Evolutionary conservation across 2,113 vertebrate genomes (phyloP).

Genomic region (Actinemys pallida): DNA sequence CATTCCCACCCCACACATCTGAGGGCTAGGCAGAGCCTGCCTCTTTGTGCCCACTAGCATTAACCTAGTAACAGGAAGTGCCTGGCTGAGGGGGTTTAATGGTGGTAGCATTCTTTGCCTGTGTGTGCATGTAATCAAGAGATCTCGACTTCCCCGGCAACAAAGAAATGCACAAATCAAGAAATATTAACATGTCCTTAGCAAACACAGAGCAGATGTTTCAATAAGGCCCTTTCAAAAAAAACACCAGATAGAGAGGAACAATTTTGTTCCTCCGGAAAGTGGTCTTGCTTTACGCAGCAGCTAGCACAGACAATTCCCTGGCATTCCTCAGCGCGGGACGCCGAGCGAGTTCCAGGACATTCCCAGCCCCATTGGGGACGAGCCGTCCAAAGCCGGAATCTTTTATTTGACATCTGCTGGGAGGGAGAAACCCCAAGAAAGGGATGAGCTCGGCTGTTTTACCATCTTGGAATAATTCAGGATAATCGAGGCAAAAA

Average conservation of each 20-base stretch:
- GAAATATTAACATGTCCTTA: neutral
- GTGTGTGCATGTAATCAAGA: neutral
- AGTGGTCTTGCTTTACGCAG: conserved; percentile 15
- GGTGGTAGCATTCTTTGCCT: neutral
- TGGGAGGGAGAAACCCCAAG: conserved; percentile 40
- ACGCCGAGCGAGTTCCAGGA: neutral
- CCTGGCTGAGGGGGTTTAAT: neutral
- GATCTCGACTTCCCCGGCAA: accelerated
- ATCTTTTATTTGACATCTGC: conserved; percentile 72
- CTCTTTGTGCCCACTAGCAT: neutral
- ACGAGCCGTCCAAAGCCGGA: conserved; percentile 26
- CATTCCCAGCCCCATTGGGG: conserved; percentile 29
- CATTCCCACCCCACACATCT: neutral
- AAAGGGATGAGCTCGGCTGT: conserved; percentile 49
- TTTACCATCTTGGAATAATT: conserved; percentile 78
- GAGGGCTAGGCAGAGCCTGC: neutral
- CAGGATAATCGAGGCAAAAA: conserved; percentile 42
- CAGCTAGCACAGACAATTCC: neutral
- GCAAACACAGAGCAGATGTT: conserved; percentile 71
- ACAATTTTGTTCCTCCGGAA: conserved; percentile 14
- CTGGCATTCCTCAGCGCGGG: conserved; percentile 11
- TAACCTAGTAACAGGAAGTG: neutral
- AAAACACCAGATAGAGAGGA: conserved; percentile 37
- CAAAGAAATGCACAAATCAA: neutral
- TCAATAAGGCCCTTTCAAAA: neutral